Evolutionary conservation across 1,140 invertebrate species (phyloP).

Genomic region (Drosophila tropicalis): DNA sequence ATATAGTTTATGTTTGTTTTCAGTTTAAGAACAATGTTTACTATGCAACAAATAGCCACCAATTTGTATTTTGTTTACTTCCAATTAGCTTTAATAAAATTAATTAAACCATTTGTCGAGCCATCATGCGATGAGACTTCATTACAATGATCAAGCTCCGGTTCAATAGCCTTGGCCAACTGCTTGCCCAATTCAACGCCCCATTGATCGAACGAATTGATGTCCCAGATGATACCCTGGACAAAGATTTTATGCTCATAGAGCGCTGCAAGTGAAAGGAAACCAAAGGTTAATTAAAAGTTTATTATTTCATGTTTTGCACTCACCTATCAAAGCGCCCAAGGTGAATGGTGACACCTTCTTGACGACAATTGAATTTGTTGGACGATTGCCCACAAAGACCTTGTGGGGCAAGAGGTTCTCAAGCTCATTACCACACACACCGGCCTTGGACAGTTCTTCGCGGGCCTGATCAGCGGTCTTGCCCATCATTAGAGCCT

Average conservation of each 20-base stretch:
- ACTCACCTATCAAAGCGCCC: conserved; percentile 96
- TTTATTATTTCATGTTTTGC: not conserved
- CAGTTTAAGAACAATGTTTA: conserved; percentile 40
- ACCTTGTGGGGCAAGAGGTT: conserved; percentile 97
- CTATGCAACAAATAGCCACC: conserved; percentile 43
- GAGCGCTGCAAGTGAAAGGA: conserved; percentile 88
- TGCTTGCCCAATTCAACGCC: conserved; percentile 99
- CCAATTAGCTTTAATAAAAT: conserved; percentile 92
- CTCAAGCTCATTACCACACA: conserved; percentile 88
- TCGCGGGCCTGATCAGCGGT: conserved; percentile 89
- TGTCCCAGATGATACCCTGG: conserved; percentile 99
- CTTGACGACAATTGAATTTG: conserved; percentile 98
- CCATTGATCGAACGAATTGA: conserved; percentile 99
- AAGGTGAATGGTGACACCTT: conserved; percentile 97
- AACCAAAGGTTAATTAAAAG: conserved; percentile 35
- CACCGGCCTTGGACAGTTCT: conserved; percentile 90
- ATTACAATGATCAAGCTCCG: conserved; percentile 90
- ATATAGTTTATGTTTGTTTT: conserved; percentile 32
- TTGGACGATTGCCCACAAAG: conserved; percentile 98
- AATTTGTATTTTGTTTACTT: conserved; percentile 55
- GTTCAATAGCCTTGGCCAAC: conserved; percentile 98
- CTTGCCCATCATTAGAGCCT: conserved; percentile 97
- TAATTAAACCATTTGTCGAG: conserved; percentile 97
- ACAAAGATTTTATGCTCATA: conserved; percentile 99
- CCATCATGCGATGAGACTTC: conserved; percentile 90